Percentiles rank a stretch among this genome's conserved stretches.
phyloP scores from a whole-genome alignment of 2,888 invertebrate species.

The Torymus aiolomorphi region DNA sequence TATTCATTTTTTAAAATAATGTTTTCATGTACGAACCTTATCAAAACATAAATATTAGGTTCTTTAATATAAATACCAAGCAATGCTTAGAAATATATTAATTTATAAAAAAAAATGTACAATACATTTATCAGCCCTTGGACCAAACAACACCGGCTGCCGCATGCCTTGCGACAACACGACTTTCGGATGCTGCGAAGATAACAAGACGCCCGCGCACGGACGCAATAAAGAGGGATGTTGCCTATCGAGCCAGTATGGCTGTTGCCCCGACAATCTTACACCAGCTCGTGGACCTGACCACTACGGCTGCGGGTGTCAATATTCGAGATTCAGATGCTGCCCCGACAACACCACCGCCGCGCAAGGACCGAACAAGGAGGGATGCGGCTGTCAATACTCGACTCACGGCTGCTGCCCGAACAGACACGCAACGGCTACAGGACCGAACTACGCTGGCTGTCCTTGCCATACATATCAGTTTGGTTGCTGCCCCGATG shows the following conservation, averaged over 20 bases:
- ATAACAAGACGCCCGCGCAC: slow-evolving; percentile 89
- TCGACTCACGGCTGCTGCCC: slow-evolving; percentile 89
- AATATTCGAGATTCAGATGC: slow-evolving; percentile 86
- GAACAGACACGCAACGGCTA: slow-evolving; percentile 86
- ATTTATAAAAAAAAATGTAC: slow-evolving; percentile 4
- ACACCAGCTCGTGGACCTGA: slow-evolving; percentile 88
- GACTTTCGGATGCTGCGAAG: slow-evolving; percentile 91
- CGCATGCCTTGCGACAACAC: slow-evolving; percentile 82
- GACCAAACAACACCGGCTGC: slow-evolving; percentile 86
- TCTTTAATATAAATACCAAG: too few species aligned
- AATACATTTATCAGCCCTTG: slow-evolving; percentile 77
- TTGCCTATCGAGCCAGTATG: slow-evolving; percentile 83
- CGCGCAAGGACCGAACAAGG: slow-evolving; percentile 86
- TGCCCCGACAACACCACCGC: slow-evolving; percentile 89
- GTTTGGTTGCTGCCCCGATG: slow-evolving; percentile 94
- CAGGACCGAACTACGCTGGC: slow-evolving; percentile 87
- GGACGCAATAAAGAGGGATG: slow-evolving; percentile 90
- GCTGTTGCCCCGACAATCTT: slow-evolving; percentile 95
- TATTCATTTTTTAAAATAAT: not conserved
- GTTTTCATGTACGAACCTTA: not conserved
- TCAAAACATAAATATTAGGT: too few species aligned
- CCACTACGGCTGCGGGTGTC: slow-evolving; percentile 85
- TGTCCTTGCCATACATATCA: slow-evolving; percentile 91
- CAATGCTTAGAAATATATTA: not conserved
- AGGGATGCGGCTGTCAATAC: slow-evolving; percentile 89